Evolutionary conservation across 1,140 invertebrate genomes (phyloP).

Genomic region (Melipona quadrifasciata): DNA sequence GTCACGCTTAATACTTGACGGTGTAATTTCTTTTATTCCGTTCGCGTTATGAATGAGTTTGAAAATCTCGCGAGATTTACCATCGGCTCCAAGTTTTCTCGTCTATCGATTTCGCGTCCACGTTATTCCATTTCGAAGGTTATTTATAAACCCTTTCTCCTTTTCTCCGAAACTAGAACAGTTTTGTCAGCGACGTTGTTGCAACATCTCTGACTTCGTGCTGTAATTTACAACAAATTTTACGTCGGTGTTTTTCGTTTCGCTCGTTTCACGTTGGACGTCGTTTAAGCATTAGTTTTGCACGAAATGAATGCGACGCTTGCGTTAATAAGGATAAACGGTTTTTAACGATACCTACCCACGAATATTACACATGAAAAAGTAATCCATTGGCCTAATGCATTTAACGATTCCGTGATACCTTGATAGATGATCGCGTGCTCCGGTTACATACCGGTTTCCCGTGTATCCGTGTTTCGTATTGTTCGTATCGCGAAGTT

Average conservation of each 20-base stretch:
- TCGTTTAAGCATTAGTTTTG: background rate
- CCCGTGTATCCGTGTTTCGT: background rate
- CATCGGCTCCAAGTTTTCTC: background rate
- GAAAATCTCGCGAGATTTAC: background rate
- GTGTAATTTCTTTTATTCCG: background rate
- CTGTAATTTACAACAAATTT: too few species aligned
- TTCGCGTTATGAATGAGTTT: background rate
- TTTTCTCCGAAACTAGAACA: background rate
- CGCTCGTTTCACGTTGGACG: too few species aligned
- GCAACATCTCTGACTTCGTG: too few species aligned
- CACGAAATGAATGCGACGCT: background rate
- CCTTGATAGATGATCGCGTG: slow-evolving; percentile 21
- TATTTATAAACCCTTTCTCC: too few species aligned
- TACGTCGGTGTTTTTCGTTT: too few species aligned
- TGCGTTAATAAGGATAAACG: background rate
- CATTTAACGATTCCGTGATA: slow-evolving; percentile 29
- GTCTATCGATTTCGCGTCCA: background rate
- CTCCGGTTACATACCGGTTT: background rate
- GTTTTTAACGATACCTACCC: background rate
- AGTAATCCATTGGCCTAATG: slow-evolving; percentile 12
- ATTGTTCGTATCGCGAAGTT: background rate
- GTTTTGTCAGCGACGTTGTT: too few species aligned
- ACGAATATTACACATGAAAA: slow-evolving; percentile 7
- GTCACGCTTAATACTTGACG: background rate
- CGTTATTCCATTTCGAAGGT: background rate